Conservation (phyloP, 2,797 vertebrate genomes). For the Hybognathus amarus region DNA sequence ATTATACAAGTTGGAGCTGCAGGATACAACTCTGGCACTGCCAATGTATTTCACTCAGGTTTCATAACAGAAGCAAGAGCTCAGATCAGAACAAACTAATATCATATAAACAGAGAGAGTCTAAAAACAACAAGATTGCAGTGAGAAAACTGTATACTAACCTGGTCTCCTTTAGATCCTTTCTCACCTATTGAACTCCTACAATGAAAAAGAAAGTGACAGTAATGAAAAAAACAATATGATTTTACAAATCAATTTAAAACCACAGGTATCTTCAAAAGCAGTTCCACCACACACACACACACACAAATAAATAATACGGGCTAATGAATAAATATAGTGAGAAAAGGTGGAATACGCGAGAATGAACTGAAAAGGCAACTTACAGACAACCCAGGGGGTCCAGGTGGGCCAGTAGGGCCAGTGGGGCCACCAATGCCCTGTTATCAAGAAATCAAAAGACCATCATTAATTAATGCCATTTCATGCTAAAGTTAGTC, state of each 20-base stretch:
- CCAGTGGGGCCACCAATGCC: conserved; percentile 78
- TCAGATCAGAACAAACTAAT: conserved; percentile 18
- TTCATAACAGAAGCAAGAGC: conserved; percentile 19
- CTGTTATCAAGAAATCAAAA: conserved; percentile 68
- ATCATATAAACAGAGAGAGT: conserved; percentile 16
- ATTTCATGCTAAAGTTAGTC: neutral
- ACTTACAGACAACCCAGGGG: conserved; percentile 85
- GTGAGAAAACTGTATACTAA: conserved; percentile 70
- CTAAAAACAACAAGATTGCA: conserved; percentile 62
- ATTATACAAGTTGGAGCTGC: conserved; percentile 45
- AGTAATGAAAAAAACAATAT: conserved; percentile 33
- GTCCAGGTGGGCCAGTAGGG: conserved; percentile 83
- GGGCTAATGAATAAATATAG: neutral
- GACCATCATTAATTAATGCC: neutral
- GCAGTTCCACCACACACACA: neutral
- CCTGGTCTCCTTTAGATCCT: conserved; percentile 88
- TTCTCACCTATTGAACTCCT: conserved; percentile 88
- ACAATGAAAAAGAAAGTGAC: neutral
- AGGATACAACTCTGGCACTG: conserved; percentile 29
- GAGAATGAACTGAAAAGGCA: neutral
- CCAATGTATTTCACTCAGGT: conserved; percentile 34
- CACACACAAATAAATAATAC: neutral
- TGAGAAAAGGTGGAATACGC: neutral
- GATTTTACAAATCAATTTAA: conserved; percentile 16
- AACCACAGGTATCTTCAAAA: conserved; percentile 9